Evolutionary conservation across 1,140 invertebrate genomes (phyloP).

Genomic region (Neotoxoptera formosana): DNA sequence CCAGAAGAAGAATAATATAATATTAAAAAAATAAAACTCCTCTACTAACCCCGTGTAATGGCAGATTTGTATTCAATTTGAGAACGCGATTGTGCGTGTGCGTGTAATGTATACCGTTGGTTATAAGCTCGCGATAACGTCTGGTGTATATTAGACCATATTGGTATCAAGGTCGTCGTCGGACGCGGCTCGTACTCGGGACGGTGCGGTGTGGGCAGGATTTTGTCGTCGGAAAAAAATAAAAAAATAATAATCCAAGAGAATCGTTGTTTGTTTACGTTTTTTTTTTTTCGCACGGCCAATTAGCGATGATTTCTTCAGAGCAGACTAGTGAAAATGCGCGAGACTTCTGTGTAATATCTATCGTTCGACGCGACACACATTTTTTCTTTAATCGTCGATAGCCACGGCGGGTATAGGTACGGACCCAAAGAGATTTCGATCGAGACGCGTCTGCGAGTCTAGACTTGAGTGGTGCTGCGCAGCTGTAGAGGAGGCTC

Average conservation of each 20-base stretch:
- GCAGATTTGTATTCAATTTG: neutral
- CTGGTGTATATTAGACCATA: slow-evolving; percentile 19
- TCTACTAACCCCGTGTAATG: neutral
- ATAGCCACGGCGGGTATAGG: too few relatives aligned
- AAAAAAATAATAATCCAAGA: neutral
- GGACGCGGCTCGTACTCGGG: neutral
- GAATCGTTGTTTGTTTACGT: slow-evolving; percentile 9
- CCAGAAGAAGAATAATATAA: neutral
- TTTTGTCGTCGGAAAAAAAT: neutral
- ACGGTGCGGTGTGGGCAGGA: neutral
- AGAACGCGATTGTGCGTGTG: neutral
- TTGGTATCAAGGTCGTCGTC: slow-evolving; percentile 23
- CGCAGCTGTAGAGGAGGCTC: neutral
- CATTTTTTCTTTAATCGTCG: neutral
- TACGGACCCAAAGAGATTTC: neutral
- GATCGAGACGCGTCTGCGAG: neutral
- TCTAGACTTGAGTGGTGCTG: neutral
- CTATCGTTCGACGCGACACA: neutral
- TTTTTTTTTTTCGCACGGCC: neutral
- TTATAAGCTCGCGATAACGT: neutral
- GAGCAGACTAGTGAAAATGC: neutral
- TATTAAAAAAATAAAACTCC: too few relatives aligned
- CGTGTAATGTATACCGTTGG: slow-evolving; percentile 13
- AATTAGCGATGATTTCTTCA: neutral
- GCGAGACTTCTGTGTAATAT: neutral